Conservation (phyloP, 2,113 vertebrate genomes). For the Vireo altiloquus region DNA sequence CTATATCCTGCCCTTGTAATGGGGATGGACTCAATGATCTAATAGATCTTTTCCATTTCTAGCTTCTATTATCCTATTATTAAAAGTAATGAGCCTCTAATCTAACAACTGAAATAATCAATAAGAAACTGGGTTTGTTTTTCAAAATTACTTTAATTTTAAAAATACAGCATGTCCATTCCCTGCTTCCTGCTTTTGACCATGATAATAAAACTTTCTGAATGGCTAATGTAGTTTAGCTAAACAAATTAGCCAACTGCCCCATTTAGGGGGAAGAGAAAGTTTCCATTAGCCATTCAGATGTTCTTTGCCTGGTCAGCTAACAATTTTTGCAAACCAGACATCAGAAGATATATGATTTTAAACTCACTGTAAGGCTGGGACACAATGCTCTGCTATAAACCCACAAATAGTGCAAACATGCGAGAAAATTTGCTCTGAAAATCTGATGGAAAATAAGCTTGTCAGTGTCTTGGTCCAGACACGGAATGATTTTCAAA, state of each 20-base stretch:
- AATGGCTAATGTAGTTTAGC: slow-evolving; percentile 76
- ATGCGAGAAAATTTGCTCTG: neutral
- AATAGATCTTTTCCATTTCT: slow-evolving; percentile 64
- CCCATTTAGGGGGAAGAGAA: slow-evolving; percentile 66
- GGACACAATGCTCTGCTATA: neutral
- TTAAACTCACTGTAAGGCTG: neutral
- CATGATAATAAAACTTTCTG: slow-evolving; percentile 75
- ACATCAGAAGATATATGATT: neutral
- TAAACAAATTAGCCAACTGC: slow-evolving; percentile 76
- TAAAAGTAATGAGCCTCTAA: slow-evolving; percentile 73
- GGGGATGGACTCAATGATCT: slow-evolving; percentile 40
- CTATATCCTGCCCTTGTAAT: slow-evolving; percentile 46
- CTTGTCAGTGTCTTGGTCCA: neutral
- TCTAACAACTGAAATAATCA: slow-evolving; percentile 75
- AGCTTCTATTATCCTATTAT: slow-evolving; percentile 59
- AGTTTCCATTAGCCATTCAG: slow-evolving; percentile 71
- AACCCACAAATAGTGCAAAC: neutral
- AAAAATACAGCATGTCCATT: slow-evolving; percentile 67
- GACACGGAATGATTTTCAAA: neutral
- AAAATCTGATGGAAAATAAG: neutral
- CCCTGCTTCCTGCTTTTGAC: slow-evolving; percentile 73
- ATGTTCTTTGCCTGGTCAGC: slow-evolving; percentile 56
- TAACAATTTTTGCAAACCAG: slow-evolving; percentile 29
- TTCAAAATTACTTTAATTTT: slow-evolving; percentile 73
- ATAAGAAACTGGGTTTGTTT: slow-evolving; percentile 71